phyloP scores from a whole-genome alignment of 2,797 vertebrate genomes.

The Phrynocephalus forsythii region DNA sequence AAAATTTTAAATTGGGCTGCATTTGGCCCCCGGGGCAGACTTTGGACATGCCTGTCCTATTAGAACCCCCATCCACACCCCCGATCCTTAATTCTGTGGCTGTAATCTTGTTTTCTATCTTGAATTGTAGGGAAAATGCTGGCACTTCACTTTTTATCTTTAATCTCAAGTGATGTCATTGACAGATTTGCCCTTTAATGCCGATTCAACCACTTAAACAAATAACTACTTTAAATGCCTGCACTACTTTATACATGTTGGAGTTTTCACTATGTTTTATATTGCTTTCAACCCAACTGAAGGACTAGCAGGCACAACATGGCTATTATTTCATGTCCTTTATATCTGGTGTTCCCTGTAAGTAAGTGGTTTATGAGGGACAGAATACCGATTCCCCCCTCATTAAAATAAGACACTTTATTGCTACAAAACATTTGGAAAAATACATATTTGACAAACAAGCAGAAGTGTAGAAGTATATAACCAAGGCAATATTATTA shows the following conservation, averaged over 20 bases:
- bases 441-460: slow-evolving; percentile 6
- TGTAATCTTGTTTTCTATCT: slow-evolving; percentile 10
- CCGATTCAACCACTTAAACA: slow-evolving; percentile 11
- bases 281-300: slow-evolving; percentile 2
- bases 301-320: not conserved
- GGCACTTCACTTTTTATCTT: slow-evolving; percentile 4
- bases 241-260: not conserved
- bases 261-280: not conserved
- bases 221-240: slow-evolving; percentile 1
- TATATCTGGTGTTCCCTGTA: not conserved
- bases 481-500: not conserved
- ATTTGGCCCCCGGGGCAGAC: no score
- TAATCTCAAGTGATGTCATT: not conserved
- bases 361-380: not conserved
- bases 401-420: slow-evolving; percentile 13
- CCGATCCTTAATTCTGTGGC: slow-evolving; percentile 40
- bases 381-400: not conserved
- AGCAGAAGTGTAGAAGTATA: not conserved
- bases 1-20: no score
- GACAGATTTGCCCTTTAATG: slow-evolving; percentile 21
- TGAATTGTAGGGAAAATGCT: slow-evolving; percentile 14
- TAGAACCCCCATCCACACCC: not conserved
- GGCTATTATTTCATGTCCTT: not conserved
- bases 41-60: no score
- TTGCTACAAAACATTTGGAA: slow-evolving; percentile 3